Evolutionary conservation across 2,888 invertebrate genomes (phyloP).

Genomic region (Drosophila pseudotalamancana): DNA sequence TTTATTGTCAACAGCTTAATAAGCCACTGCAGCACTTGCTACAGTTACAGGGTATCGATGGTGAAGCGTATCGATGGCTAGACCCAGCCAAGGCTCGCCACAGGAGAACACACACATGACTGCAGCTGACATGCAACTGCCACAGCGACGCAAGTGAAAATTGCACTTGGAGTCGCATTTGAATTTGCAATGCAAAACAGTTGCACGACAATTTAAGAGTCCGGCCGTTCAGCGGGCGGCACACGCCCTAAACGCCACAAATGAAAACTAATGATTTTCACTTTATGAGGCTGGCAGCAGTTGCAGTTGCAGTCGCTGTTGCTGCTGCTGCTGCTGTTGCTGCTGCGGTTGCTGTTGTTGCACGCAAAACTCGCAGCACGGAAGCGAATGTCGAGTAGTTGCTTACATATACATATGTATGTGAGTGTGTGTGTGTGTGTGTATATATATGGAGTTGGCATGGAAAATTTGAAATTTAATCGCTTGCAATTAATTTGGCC

Average conservation of each 20-base stretch:
- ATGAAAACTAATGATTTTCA: slow-evolving; percentile 79
- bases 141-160: slow-evolving; percentile 73
- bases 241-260: slow-evolving; percentile 77
- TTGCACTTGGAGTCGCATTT: slow-evolving; percentile 59
- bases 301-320: slow-evolving; percentile 10
- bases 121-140: slow-evolving; percentile 68
- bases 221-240: slow-evolving; percentile 27
- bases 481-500: slow-evolving; percentile 77
- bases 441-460: slow-evolving; percentile 42
- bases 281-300: slow-evolving; percentile 44
- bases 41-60: slow-evolving; percentile 5
- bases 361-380: slow-evolving; percentile 73
- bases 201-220: slow-evolving; percentile 67
- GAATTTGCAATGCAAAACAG: slow-evolving; percentile 77
- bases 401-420: background rate
- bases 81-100: slow-evolving; percentile 23
- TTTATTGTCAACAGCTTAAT: background rate
- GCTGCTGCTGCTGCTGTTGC: slow-evolving; percentile 1
- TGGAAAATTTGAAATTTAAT: slow-evolving; percentile 81
- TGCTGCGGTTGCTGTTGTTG: slow-evolving; percentile 21
- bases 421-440: too few relatives aligned
- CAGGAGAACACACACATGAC: slow-evolving; percentile 47
- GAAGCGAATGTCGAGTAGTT: slow-evolving; percentile 56
- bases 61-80: slow-evolving; percentile 5
- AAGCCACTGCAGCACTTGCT: background rate